Base-by-base conservation (phyloP, 2,888 invertebrate genomes). In the Ischnus inquisitorius region DNA sequence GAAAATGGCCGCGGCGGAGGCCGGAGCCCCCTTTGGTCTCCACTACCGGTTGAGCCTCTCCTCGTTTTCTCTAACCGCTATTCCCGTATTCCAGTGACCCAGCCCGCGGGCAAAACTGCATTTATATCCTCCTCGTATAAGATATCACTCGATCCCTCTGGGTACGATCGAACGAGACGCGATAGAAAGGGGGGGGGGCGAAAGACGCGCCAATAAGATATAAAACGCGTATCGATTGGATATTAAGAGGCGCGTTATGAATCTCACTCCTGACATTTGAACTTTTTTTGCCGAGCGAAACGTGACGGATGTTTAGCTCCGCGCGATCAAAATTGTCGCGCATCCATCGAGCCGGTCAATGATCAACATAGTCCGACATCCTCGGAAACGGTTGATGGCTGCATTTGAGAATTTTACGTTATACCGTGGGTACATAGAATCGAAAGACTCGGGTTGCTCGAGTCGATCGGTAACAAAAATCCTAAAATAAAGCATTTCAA, bases 251-350 rank as follows among this genome's bases (percentile, higher is more conserved):
- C 5, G 1, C 6, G 39, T 62, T 62, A 28, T 62, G 64, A 62
- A 34, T 62, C 39, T 28, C 64, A 25, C 64, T 62, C 25, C 64
- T 25, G 64, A 28, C n/a, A 22, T 48, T 62, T 14, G 2, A 94
- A 6, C 51, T n/a, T 51, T 46, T n/a, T 46, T 34, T 34, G 34
- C 34, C 34, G 34, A 4, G 34, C 14, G 43, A 46, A 3, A 0
- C 43, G 10, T 12, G 43, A n/a, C 14, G 0, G 43, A 10, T 8
- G 34, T 34, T 6, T 34, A 34, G 4, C 34, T 34, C 34, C 34
- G 34, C 34, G 34, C 12, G 3, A 14, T 46, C 12, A 46, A 46
- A 46, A 14, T 14, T 10, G 10, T 14, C n/a, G n/a, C n/a, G 43
- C 12, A 46, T 46, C 10, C 14, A 14, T 46, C 14, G 12, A 46